Conservation (phyloP, 2,888 invertebrate genomes). For the Ecliptopera silaceata region DNA sequence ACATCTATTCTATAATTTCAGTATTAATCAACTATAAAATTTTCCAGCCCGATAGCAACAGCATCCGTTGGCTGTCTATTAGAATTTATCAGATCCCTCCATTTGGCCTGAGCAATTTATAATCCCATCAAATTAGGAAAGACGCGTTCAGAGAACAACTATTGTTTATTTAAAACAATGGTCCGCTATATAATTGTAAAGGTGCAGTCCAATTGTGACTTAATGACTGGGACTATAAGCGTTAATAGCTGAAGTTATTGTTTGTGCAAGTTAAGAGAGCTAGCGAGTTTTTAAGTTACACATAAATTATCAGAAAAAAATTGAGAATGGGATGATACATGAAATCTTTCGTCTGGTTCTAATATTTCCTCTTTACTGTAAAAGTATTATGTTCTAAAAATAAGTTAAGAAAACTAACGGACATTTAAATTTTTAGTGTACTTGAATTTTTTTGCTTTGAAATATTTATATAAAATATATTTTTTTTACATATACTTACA, state of each 20-base stretch:
- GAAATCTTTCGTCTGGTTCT: no score
- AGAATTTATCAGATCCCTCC: conserved; percentile 23
- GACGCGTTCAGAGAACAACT: conserved; percentile 31
- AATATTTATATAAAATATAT: no score
- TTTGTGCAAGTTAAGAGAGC: conserved; percentile 36
- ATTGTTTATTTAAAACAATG: conserved; percentile 49
- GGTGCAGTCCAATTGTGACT: conserved; percentile 69
- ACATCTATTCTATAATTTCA: not conserved
- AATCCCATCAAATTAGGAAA: conserved; percentile 30
- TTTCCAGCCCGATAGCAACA: not conserved
- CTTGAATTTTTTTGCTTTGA: no score
- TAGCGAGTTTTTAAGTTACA: conserved; percentile 35
- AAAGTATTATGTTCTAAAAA: no score
- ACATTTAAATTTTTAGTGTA: no score
- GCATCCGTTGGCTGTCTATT: conserved; percentile 21
- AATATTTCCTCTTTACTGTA: no score
- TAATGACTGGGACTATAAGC: conserved; percentile 71
- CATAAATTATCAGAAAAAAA: no score
- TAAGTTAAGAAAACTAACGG: no score
- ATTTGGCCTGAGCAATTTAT: conserved; percentile 24
- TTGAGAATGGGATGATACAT: no score
- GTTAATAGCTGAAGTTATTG: conserved; percentile 64
- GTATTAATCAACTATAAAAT: not conserved
- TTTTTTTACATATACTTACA: no score
- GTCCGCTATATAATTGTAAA: conserved; percentile 48